Percentiles rank a stretch among this genome's conserved stretches.
Evolutionary conservation across 2,113 vertebrate species (phyloP).

Genomic region (Spizaetus ornatus): DNA sequence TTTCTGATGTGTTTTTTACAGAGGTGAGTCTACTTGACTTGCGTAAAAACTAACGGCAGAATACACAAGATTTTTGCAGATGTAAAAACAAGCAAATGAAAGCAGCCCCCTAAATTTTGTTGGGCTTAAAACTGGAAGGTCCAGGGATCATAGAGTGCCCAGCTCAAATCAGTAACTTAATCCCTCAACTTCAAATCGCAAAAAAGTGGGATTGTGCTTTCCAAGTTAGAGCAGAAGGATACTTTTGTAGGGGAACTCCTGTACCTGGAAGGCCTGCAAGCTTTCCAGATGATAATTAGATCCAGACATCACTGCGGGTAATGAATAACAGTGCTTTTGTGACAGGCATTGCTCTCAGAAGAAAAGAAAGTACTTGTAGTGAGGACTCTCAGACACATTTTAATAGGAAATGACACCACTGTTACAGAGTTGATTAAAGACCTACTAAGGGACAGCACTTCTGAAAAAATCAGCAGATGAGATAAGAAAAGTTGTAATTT

Average conservation of each 20-base stretch:
- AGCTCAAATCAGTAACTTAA: background rate
- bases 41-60: background rate
- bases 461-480: conserved; percentile 2
- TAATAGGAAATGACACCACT: conserved; percentile 53
- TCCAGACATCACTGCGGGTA: conserved; percentile 13
- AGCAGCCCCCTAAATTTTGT: background rate
- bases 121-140: background rate
- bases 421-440: conserved; percentile 32
- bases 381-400: conserved; percentile 28
- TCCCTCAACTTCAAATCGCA: background rate
- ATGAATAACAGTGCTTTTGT: conserved; percentile 45
- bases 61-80: background rate
- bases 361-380: background rate
- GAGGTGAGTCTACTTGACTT: conserved; percentile 35
- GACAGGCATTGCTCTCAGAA: background rate
- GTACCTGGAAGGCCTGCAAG: background rate
- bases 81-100: background rate
- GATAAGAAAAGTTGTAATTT: conserved; percentile 33
- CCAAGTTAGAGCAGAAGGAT: background rate
- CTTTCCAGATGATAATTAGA: conserved; percentile 47
- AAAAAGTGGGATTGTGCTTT: background rate
- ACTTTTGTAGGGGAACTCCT: background rate
- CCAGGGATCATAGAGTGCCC: background rate
- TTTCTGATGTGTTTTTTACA: conserved; percentile 22
- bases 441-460: conserved; percentile 14